Evolutionary conservation across 2,113 vertebrate genomes (phyloP).

Genomic region (Zapornia atra): DNA sequence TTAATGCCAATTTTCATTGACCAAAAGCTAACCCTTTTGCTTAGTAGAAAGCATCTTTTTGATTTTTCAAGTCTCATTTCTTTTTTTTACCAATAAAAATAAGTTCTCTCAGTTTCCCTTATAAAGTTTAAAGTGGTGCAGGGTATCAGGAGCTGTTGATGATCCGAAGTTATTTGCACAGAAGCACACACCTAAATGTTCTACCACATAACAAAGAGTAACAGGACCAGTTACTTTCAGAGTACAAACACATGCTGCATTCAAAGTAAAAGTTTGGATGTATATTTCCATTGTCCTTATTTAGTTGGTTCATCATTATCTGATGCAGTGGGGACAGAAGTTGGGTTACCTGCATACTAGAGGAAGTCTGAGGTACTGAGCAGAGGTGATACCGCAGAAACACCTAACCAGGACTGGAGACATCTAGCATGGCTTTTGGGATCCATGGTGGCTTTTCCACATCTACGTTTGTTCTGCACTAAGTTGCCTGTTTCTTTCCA

Average conservation of each 20-base stretch:
- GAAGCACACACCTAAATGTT: not conserved
- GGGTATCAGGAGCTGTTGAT: not conserved
- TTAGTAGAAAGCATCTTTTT: conserved; percentile 63
- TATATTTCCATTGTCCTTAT: not conserved
- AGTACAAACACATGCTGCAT: not conserved
- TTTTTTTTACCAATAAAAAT: not conserved
- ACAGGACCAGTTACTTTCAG: not conserved
- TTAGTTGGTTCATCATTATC: not conserved
- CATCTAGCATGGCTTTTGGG: not conserved
- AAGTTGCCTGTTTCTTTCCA: not conserved
- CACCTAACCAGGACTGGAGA: not conserved
- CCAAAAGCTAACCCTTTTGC: not conserved
- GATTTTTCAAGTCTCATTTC: conserved; percentile 1
- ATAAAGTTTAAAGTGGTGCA: not conserved
- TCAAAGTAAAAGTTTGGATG: not conserved
- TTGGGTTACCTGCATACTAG: not conserved
- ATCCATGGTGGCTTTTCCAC: not conserved
- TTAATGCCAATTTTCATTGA: not conserved
- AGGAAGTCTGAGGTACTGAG: not conserved
- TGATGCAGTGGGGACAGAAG: not conserved
- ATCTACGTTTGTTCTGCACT: not conserved
- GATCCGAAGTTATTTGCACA: not conserved
- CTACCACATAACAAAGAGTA: not conserved
- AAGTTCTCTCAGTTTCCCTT: not conserved
- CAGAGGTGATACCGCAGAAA: not conserved